Percentiles rank a stretch among this genome's conserved stretches.
Evolutionary conservation across 2,113 vertebrate genomes (phyloP).

Genomic region (Platichthys flesus): DNA sequence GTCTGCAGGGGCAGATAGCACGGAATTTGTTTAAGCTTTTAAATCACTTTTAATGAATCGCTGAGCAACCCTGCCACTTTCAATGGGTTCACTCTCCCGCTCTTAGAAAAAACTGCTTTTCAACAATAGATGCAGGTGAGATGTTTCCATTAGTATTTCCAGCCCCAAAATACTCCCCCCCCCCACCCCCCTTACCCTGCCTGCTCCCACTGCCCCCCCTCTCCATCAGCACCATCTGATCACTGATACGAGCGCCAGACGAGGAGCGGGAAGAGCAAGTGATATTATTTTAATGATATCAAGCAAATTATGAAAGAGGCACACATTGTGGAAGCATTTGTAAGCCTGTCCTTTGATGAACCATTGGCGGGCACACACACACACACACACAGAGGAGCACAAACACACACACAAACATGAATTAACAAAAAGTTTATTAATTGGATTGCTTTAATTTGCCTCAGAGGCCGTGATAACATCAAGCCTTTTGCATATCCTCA

Average conservation of each 20-base stretch:
- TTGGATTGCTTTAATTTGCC: constrained; percentile 51
- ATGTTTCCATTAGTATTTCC: constrained; percentile 9
- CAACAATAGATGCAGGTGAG: constrained; percentile 24
- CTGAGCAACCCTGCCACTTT: constrained; percentile 10
- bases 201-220: no score
- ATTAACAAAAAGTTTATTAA: constrained; percentile 40
- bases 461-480: constrained; percentile 19
- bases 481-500: constrained; percentile 39
- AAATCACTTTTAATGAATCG: constrained; percentile 77
- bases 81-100: not conserved
- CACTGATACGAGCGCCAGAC: constrained; percentile 9
- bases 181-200: no score
- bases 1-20: constrained; percentile 56
- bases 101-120: not conserved
- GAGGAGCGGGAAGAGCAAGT: constrained; percentile 7
- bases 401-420: not conserved
- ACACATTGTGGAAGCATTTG: constrained; percentile 24
- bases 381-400: not conserved
- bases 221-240: no score
- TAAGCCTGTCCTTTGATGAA: constrained; percentile 29
- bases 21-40: constrained; percentile 51
- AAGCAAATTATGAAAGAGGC: constrained; percentile 19
- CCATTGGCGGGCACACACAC: not conserved
- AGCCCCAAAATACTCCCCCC: not conserved
- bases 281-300: constrained; percentile 43